Percentiles rank a stretch among this genome's conserved stretches.
phyloP scores from a whole-genome alignment of 2,888 invertebrate species.

The Callyntrura guangdongensis region DNA sequence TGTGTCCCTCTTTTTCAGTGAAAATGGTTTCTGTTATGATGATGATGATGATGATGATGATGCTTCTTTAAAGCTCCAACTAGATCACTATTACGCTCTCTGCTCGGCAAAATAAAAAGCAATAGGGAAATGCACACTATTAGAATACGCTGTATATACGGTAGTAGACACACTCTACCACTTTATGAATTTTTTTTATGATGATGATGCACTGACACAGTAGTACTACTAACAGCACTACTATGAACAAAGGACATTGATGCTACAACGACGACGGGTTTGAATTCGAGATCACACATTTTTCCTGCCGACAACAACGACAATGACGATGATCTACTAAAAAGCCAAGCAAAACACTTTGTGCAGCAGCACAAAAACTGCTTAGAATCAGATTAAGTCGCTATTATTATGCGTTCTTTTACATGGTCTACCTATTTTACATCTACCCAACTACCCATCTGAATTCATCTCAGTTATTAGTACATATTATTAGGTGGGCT shows the following conservation, averaged over 20 bases:
- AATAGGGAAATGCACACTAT: slow-evolving; percentile 68
- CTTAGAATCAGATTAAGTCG: slow-evolving; percentile 1
- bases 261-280: slow-evolving; percentile 53
- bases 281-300: slow-evolving; percentile 74
- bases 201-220: slow-evolving; percentile 14
- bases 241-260: slow-evolving; percentile 63
- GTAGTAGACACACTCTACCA: not conserved
- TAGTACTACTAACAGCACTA: not conserved
- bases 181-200: not conserved
- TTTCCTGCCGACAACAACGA: slow-evolving; percentile 45
- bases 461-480: no score
- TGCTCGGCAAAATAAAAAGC: slow-evolving; percentile 14
- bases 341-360: slow-evolving; percentile 36
- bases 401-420: not conserved
- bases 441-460: no score
- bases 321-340: slow-evolving; percentile 60
- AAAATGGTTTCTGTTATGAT: slow-evolving; percentile 58
- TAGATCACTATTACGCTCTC: slow-evolving; percentile 48
- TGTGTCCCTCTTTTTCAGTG: slow-evolving; percentile 61
- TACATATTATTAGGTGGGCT: no score
- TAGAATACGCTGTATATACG: not conserved
- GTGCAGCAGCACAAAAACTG: slow-evolving; percentile 8
- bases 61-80: slow-evolving; percentile 25
- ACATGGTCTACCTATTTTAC: no score
- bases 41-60: no score